Percentiles rank a stretch among this genome's conserved stretches.
These are phyloP conservation scores for Acridotheres tristis DNA, from an alignment of 2,797 vertebrate species.

Conservation along the genomic window DNA sequence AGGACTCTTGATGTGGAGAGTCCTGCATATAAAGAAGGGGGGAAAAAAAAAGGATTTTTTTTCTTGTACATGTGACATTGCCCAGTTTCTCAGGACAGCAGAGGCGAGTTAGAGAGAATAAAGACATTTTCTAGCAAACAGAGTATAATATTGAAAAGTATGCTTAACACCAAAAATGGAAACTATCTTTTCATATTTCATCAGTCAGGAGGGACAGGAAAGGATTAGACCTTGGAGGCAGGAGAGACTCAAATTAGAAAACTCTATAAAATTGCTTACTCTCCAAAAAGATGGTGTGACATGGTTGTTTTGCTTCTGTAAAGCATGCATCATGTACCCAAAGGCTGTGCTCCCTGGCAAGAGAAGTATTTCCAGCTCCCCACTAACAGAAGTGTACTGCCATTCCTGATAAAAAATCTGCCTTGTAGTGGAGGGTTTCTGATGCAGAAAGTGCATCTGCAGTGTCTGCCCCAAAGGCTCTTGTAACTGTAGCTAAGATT, in stretches of 20 bases:
- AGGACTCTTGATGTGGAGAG: background rate
- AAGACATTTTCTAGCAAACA: background rate
- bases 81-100: background rate
- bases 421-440: background rate
- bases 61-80: background rate
- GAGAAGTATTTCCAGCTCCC: background rate
- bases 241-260: background rate
- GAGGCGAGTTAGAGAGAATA: background rate
- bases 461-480: background rate
- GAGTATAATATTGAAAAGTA: background rate
- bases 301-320: background rate
- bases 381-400: background rate
- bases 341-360: background rate
- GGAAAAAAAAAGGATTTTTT: background rate
- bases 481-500: background rate
- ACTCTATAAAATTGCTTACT: background rate
- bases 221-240: background rate
- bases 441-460: background rate
- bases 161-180: background rate
- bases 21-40: background rate
- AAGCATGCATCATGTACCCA: background rate
- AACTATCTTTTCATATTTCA: background rate
- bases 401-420: background rate
- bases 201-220: background rate
- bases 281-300: background rate